These are phyloP conservation scores for Campoplex nolae DNA, from an alignment of 2,888 invertebrate genomes.

Conservation along the genomic window DNA sequence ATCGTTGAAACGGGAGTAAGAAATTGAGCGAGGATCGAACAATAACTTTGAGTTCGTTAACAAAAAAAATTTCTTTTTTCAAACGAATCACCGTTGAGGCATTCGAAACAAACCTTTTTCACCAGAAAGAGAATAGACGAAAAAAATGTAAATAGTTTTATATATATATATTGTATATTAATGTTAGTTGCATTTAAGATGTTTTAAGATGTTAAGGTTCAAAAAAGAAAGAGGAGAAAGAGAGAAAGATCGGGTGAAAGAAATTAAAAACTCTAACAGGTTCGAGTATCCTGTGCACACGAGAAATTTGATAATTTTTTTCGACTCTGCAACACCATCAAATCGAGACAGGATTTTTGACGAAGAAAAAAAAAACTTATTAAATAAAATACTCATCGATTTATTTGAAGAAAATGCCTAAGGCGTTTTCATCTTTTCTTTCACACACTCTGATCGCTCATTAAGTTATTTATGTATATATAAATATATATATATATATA, in stretches of 20 bases:
- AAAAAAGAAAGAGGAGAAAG: constrained; percentile 46
- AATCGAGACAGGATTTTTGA: constrained; percentile 38
- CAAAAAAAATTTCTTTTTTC: constrained; percentile 44
- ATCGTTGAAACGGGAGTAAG: constrained; percentile 26
- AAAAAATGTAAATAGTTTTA: constrained; percentile 67
- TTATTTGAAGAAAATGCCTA: constrained; percentile 45
- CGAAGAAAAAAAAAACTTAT: constrained; percentile 8
- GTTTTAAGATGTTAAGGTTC: constrained; percentile 65
- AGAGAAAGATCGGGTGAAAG: constrained; percentile 52
- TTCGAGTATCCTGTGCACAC: constrained; percentile 29
- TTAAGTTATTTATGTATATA: constrained; percentile 65
- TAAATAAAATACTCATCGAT: constrained; percentile 29
- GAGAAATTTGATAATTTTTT: constrained; percentile 32
- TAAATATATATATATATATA: constrained; percentile 29
- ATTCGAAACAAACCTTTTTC: constrained; percentile 65
- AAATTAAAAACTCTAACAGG: constrained; percentile 20
- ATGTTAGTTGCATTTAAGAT: constrained; percentile 70
- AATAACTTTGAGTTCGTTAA: constrained; percentile 33
- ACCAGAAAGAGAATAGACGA: constrained; percentile 28
- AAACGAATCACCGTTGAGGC: constrained; percentile 52
- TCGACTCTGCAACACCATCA: constrained; percentile 28
- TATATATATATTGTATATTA: constrained; percentile 69
- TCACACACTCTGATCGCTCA: constrained; percentile 58
- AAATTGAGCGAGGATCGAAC: constrained; percentile 19
- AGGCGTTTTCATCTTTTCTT: constrained; percentile 55